Evolutionary conservation across 2,797 vertebrate species (phyloP), one percentile per base, ranked within the genome.

Genomic region (Chanos chanos): DNA sequence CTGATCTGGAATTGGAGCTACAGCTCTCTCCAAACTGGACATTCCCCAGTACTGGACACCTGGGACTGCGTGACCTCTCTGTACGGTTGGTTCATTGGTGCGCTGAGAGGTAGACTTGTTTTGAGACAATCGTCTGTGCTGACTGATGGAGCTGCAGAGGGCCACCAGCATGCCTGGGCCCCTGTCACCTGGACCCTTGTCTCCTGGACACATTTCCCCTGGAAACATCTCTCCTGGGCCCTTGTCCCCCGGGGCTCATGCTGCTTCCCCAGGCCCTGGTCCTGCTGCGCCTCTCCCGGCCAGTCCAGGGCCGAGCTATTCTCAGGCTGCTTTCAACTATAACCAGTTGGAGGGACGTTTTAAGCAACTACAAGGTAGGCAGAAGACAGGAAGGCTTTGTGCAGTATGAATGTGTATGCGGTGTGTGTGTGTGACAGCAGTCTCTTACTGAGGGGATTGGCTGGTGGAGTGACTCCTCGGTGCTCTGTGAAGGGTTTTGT

Each of bases 291-390:
- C n/a, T n/a, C n/a, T n/a, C n/a, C 68, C 66, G 10, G 41, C 56
- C 0, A 78, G 80, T 57, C 81, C 84, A 3, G 75, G 70, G 77
- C 33, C 84, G 73, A 83, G 80, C 0, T 93, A 89, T 54, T 81
- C 89, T 52, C 92, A 94, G 83, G 91, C 92, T 13, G 89, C 88
- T 0, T 96, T 94, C 81, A 97, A 97, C 89, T 97, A 97, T 81
- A 97, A 96, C 77, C 94, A 96, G 85, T 87, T 97, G 81, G 95
- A 98, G 76, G 95, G 95, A 19, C 84, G 95, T 45, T 97, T 98
- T 82, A 98, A 98, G 67, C 95, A 98, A 81, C 87, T 98, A 2
- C 95, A 98, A 94, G 95, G 95, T 98, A 91, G 90, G 87, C 58
- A 21, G 47, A 50, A 24, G 13, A 5, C 22, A 8, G 15, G 5